Conservation (phyloP, 2,797 vertebrate species). For the Iguana delicatissima region DNA sequence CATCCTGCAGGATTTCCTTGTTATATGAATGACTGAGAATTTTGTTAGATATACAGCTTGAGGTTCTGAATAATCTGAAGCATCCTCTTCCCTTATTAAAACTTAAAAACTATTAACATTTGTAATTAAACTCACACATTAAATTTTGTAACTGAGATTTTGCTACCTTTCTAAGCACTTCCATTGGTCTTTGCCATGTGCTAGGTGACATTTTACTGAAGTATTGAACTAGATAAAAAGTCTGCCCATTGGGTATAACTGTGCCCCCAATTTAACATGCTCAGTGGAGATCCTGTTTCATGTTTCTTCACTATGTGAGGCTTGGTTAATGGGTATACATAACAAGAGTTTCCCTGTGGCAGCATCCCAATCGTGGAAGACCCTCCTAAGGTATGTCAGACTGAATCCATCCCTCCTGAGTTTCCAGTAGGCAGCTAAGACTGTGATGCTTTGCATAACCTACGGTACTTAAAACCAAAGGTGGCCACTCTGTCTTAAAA, state of each 20-base stretch:
- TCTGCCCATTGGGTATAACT: not conserved
- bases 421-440: too few species aligned
- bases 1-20: not conserved
- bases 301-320: too few species aligned
- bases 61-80: not conserved
- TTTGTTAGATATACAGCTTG: not conserved
- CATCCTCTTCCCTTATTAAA: not conserved
- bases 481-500: too few species aligned
- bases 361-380: too few species aligned
- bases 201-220: not conserved
- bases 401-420: too few species aligned
- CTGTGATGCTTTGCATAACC: too few species aligned
- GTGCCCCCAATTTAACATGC: not conserved
- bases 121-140: not conserved
- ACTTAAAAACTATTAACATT: not conserved
- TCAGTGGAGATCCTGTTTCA: too few species aligned
- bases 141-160: not conserved
- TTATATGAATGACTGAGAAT: not conserved
- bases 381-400: too few species aligned
- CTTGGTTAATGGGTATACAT: too few species aligned
- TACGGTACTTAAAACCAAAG: too few species aligned
- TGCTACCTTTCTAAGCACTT: not conserved
- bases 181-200: not conserved
- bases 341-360: too few species aligned
- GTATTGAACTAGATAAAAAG: not conserved